Evolutionary conservation across 2,113 vertebrate species (phyloP), one percentile per base, ranked within the genome.

Genomic region (Pithys albifrons): DNA sequence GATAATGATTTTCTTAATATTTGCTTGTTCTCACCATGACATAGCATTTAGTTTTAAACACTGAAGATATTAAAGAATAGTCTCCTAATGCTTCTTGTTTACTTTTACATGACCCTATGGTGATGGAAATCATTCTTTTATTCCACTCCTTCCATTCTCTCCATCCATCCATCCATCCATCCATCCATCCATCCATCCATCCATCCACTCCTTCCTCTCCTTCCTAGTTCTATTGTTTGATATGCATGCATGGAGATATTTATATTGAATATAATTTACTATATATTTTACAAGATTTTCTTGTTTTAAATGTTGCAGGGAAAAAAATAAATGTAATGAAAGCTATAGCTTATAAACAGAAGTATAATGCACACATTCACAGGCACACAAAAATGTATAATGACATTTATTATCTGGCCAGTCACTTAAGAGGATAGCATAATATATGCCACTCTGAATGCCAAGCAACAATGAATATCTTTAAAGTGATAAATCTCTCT

Each of bases 251-350:
- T 96, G 83, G 84, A 96, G 82, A 97, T 91, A 97, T 14, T 89
- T 88, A 3, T 39, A 37, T 28, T 67, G 18, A 18, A 54, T 85
- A 64, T 45, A 55, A 78, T 76, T 90, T 67, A 67, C 20, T 64
- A 91, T 70, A 88, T 79, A 95, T n/a, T 91, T 93, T 37, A 90
- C 19, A 78, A 91, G 16, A 22, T 87, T 75, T 94, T 79, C 35
- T 96, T 95, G 65, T 86, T 95, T 94, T 85, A 91, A 95, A 97
- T 96, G 92, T 91, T 96, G 80, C 69, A 95, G 76, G 88, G 91
- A 97, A 97, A 73, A 92, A 95, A 96, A 94, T 74, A 91, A 94
- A 96, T 61, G 51, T 71, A 96, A 96, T 76, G 95, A 96, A 95
- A 94, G 39, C 86, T 95, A 76, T 49, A 91, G 75, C 80, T 96